A percentile compares a stretch with the other conserved stretches of the same genome.
These are phyloP conservation scores for Okapia johnstoni DNA, from an alignment of 2,113 vertebrate species.

Conservation along the genomic window DNA sequence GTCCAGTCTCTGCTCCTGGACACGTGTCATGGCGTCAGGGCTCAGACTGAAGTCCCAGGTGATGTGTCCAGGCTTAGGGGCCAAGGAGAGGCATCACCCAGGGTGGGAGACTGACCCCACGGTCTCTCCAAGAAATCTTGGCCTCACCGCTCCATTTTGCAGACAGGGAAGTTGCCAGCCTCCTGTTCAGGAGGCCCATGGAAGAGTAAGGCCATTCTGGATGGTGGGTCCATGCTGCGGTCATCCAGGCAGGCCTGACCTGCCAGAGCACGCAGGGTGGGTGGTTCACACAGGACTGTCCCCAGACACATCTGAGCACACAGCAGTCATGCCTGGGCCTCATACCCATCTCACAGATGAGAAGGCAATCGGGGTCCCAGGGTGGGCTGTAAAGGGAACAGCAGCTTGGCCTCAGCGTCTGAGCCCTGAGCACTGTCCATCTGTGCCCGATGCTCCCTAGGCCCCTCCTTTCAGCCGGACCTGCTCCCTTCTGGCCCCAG, in stretches of 20 bases:
- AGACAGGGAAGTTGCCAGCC: background rate
- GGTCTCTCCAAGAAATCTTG: background rate
- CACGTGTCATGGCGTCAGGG: accelerated
- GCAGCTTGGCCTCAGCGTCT: background rate
- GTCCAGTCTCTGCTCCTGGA: background rate
- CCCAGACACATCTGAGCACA: background rate
- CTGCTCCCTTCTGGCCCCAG: background rate
- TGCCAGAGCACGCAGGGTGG: accelerated
- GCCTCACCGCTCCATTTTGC: background rate
- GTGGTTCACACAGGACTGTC: accelerated
- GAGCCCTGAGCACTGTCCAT: background rate
- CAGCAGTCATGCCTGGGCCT: background rate
- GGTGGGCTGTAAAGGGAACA: background rate
- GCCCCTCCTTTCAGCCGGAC: background rate
- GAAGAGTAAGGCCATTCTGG: no score
- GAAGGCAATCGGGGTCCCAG: background rate
- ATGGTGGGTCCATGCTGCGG: accelerated
- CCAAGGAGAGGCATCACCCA: background rate
- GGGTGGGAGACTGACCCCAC: background rate
- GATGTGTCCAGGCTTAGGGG: background rate
- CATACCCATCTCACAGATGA: background rate
- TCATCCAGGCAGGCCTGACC: background rate
- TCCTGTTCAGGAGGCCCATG: background rate
- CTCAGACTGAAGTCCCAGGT: background rate
- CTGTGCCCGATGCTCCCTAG: accelerated